Percentiles rank a stretch among this genome's conserved stretches.
phyloP scores from a whole-genome alignment of 2,113 vertebrate species.

The Brienomyrus longianalis region DNA sequence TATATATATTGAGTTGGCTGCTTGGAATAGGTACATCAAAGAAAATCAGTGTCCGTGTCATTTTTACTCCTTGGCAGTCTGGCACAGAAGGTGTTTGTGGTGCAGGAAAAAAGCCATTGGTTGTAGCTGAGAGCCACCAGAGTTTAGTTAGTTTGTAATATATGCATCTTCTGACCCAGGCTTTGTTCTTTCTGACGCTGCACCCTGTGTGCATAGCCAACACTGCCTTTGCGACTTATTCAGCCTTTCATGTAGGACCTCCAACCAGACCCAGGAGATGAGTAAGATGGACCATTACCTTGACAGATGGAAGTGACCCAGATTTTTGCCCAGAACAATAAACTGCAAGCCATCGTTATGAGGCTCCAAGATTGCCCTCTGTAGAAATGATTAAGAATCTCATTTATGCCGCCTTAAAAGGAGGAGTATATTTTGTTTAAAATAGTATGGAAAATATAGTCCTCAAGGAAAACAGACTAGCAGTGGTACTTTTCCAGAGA shows the following conservation, averaged over 20 bases:
- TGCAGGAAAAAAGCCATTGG: neutral
- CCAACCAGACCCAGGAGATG: neutral
- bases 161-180: neutral
- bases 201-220: too few species aligned
- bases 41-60: neutral
- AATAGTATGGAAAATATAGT: neutral
- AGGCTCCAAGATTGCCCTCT: slow-evolving; percentile 5
- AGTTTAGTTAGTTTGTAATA: neutral
- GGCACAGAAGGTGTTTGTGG: neutral
- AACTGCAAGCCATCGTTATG: neutral
- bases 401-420: neutral
- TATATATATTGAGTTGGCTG: neutral
- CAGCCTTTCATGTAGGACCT: slow-evolving; percentile 3
- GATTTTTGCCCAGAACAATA: neutral
- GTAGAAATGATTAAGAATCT: slow-evolving; percentile 2
- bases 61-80: neutral
- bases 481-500: neutral
- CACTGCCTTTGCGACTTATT: neutral
- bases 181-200: neutral
- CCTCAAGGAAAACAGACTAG: neutral
- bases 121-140: neutral
- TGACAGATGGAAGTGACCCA: slow-evolving; percentile 12
- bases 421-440: neutral
- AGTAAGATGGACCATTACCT: slow-evolving; percentile 13
- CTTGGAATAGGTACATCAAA: neutral